phyloP scores from a whole-genome alignment of 2,797 vertebrate species.

The Periophthalmus magnuspinnatus region DNA sequence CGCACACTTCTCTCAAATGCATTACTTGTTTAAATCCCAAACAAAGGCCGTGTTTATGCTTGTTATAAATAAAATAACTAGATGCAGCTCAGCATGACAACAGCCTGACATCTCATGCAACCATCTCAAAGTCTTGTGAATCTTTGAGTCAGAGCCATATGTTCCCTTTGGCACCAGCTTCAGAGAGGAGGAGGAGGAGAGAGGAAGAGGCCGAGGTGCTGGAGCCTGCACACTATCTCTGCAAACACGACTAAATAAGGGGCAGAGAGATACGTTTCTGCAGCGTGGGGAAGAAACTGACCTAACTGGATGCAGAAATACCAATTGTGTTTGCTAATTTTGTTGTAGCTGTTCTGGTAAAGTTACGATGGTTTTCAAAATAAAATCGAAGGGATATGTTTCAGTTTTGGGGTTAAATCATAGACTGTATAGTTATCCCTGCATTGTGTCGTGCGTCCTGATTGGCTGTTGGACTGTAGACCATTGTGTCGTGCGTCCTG shows the following conservation, averaged over 20 bases:
- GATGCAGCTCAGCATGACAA: conserved; percentile 26
- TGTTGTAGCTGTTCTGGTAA: too few relatives aligned
- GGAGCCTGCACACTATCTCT: conserved; percentile 24
- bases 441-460: too few relatives aligned
- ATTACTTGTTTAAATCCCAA: not conserved
- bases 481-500: too few relatives aligned
- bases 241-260: conserved; percentile 54
- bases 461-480: too few relatives aligned
- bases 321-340: too few relatives aligned
- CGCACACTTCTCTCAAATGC: not conserved
- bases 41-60: not conserved
- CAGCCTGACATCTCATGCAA: conserved; percentile 22
- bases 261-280: conserved; percentile 13
- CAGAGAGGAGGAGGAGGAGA: conserved; percentile 21
- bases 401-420: too few relatives aligned
- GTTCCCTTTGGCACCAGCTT: conserved; percentile 39
- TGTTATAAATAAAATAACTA: conserved; percentile 22
- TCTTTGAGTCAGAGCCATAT: conserved; percentile 55
- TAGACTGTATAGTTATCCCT: too few relatives aligned
- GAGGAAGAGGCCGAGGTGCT: not conserved
- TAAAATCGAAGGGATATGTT: too few relatives aligned
- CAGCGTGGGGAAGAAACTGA: too few relatives aligned
- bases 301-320: too few relatives aligned
- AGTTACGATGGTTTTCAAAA: too few relatives aligned
- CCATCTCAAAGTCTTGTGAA: conserved; percentile 25